Conservation (phyloP, 2,797 vertebrate genomes). For the Brachymystax lenok region DNA sequence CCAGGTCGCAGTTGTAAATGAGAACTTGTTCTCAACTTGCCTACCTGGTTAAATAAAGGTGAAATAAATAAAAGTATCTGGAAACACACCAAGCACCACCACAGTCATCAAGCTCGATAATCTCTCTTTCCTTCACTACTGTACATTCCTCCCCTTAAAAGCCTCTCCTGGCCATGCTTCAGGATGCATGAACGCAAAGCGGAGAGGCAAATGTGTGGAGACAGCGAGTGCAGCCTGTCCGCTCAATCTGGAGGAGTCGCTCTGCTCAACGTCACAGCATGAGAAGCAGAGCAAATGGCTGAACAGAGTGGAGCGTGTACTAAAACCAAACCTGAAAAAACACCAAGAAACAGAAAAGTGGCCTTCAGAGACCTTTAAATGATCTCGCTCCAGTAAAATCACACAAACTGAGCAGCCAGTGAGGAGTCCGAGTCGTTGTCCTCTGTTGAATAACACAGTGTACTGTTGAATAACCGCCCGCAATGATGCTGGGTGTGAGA, state of each 20-base stretch:
- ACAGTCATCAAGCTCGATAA: slow-evolving; percentile 15
- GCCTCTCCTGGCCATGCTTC: slow-evolving; percentile 32
- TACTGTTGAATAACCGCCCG: slow-evolving; percentile 54
- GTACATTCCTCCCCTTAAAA: slow-evolving; percentile 23
- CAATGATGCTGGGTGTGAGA: slow-evolving; percentile 41
- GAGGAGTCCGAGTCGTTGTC: slow-evolving; percentile 12
- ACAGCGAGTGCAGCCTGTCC: slow-evolving; percentile 8
- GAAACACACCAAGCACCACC: slow-evolving; percentile 34
- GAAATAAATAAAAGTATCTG: too few species aligned
- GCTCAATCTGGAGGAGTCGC: neutral
- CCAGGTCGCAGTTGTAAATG: too few species aligned
- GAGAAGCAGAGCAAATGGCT: slow-evolving; percentile 1
- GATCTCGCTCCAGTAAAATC: neutral
- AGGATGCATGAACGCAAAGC: slow-evolving; percentile 9
- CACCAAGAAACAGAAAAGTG: neutral
- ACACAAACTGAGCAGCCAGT: neutral
- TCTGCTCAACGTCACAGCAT: neutral
- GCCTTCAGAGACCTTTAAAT: neutral
- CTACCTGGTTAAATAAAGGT: too few species aligned
- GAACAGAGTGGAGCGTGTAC: neutral
- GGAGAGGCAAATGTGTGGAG: slow-evolving; percentile 18
- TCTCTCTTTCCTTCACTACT: slow-evolving; percentile 10
- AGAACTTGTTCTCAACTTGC: too few species aligned
- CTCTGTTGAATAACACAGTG: slow-evolving; percentile 49
- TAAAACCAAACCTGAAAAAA: neutral